These are phyloP conservation scores for Torymus tubicola DNA, from an alignment of 2,888 invertebrate genomes.

Conservation along the genomic window DNA sequence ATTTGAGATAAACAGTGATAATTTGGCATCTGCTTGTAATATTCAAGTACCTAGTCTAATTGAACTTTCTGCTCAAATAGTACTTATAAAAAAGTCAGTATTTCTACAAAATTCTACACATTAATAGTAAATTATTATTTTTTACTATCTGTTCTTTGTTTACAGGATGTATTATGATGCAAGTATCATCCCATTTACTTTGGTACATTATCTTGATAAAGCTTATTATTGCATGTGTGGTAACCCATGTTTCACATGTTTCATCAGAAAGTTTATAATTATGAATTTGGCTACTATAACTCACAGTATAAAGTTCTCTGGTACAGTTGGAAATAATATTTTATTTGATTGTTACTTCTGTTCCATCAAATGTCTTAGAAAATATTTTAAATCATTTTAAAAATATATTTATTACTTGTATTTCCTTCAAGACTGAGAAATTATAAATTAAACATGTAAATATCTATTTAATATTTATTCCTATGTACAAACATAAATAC, in stretches of 20 bases:
- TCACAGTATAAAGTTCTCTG: constrained; percentile 60
- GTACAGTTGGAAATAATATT: constrained; percentile 73
- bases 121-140: constrained; percentile 16
- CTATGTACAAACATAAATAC: no score
- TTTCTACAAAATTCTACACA: constrained; percentile 26
- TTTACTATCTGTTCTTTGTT: constrained; percentile 49
- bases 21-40: constrained; percentile 53
- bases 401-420: constrained; percentile 14
- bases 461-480: background rate
- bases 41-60: constrained; percentile 78
- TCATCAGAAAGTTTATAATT: constrained; percentile 58
- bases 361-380: constrained; percentile 77
- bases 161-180: constrained; percentile 78
- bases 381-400: constrained; percentile 42
- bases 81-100: constrained; percentile 76
- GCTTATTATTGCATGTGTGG: constrained; percentile 83
- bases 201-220: constrained; percentile 80
- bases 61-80: constrained; percentile 78
- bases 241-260: constrained; percentile 73
- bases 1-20: constrained; percentile 68
- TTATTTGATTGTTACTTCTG: constrained; percentile 82
- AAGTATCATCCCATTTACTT: constrained; percentile 79
- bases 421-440: constrained; percentile 23
- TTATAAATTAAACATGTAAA: constrained; percentile 12
- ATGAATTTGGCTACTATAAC: constrained; percentile 63